Evolutionary conservation across 1,140 invertebrate species (phyloP).

Genomic region (Eulimnadia texana): DNA sequence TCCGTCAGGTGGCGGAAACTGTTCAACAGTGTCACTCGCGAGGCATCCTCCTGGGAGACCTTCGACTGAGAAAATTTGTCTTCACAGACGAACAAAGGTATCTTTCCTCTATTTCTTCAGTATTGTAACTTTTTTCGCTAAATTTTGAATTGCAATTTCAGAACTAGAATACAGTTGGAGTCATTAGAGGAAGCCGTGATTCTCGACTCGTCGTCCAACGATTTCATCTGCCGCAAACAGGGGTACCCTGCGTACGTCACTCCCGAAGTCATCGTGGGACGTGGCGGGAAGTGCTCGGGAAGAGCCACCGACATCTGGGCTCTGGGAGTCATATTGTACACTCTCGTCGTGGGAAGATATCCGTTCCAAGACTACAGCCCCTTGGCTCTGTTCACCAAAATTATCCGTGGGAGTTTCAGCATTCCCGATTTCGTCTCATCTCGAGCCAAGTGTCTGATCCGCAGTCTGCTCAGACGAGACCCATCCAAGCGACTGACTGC

Average conservation of each 20-base stretch:
- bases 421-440: constrained; percentile 71
- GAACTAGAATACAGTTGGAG: constrained; percentile 57
- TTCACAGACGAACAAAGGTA: constrained; percentile 85
- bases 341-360: constrained; percentile 88
- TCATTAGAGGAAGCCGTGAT: background rate
- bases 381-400: constrained; percentile 74
- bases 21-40: constrained; percentile 81
- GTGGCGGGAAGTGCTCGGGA: constrained; percentile 55
- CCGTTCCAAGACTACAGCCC: constrained; percentile 90
- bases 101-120: too few relatives aligned
- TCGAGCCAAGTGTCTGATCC: constrained; percentile 69
- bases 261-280: constrained; percentile 44
- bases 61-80: constrained; percentile 93
- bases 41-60: constrained; percentile 83
- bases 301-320: constrained; percentile 92
- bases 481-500: constrained; percentile 69
- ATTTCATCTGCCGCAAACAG: constrained; percentile 29
- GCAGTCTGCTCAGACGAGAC: constrained; percentile 64
- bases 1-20: constrained; percentile 76
- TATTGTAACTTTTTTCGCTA: background rate
- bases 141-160: background rate
- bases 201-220: background rate
- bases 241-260: constrained; percentile 94
- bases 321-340: constrained; percentile 86
- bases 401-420: constrained; percentile 69